Percentiles rank a stretch among this genome's conserved stretches.
phyloP scores from a whole-genome alignment of 2,113 vertebrate species.

The Sebastes fasciatus region DNA sequence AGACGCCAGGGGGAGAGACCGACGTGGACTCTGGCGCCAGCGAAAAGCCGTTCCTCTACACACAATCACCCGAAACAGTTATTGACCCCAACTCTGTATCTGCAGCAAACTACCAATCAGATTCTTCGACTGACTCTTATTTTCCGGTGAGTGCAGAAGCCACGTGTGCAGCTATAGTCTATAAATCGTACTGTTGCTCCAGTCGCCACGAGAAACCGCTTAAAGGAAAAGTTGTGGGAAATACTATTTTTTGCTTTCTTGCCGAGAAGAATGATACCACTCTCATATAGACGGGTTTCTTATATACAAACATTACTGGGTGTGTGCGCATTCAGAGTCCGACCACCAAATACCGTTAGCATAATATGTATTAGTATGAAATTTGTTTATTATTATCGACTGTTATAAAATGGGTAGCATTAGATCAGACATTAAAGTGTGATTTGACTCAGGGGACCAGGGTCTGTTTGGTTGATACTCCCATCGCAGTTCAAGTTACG shows the following conservation, averaged over 20 bases:
- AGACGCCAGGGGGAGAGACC: neutral
- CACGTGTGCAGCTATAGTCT: neutral
- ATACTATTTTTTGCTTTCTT: neutral
- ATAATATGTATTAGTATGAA: too few species aligned
- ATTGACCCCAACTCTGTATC: constrained; percentile 61
- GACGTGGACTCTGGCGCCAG: neutral
- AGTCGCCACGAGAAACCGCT: neutral
- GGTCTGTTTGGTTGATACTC: too few species aligned
- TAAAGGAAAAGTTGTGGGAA: neutral
- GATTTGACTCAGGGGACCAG: too few species aligned
- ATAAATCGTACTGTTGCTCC: neutral
- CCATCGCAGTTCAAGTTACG: too few species aligned
- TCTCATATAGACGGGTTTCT: neutral
- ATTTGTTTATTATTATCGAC: too few species aligned
- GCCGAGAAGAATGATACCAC: neutral
- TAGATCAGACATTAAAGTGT: too few species aligned
- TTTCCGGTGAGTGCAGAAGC: constrained; percentile 86
- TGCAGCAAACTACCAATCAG: constrained; percentile 87
- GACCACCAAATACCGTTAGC: too few species aligned
- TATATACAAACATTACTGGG: too few species aligned
- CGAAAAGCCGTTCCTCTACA: neutral
- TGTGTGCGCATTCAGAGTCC: too few species aligned
- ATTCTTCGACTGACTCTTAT: constrained; percentile 84
- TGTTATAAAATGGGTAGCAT: too few species aligned
- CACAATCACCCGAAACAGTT: constrained; percentile 73